phyloP scores from a whole-genome alignment of 2,888 invertebrate genomes.

The Trichogramma dendrolimi region DNA sequence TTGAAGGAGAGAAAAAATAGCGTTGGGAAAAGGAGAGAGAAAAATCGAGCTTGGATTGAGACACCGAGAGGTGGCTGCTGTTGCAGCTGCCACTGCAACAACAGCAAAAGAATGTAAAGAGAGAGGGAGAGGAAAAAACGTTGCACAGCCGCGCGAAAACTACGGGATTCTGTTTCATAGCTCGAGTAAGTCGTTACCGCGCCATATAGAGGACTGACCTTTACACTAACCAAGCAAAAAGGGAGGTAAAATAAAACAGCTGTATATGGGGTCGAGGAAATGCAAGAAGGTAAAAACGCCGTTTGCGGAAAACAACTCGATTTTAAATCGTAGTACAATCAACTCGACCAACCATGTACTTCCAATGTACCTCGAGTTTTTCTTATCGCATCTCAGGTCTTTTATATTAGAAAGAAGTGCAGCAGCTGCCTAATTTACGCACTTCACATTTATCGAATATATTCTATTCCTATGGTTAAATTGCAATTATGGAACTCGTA shows the following conservation, averaged over 20 bases:
- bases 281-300: constrained; percentile 11
- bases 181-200: constrained; percentile 20
- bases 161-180: constrained; percentile 19
- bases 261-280: constrained; percentile 2
- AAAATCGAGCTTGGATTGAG: background rate
- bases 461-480: too few species aligned
- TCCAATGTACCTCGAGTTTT: too few species aligned
- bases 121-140: background rate
- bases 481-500: too few species aligned
- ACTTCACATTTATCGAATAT: too few species aligned
- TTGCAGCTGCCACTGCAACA: background rate
- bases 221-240: background rate
- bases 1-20: constrained; percentile 3
- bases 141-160: too few species aligned
- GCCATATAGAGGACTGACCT: constrained; percentile 2
- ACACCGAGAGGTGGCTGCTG: background rate
- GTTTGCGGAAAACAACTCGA: constrained; percentile 18
- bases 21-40: background rate
- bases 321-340: constrained; percentile 12
- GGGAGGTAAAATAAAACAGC: too few species aligned
- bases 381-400: too few species aligned
- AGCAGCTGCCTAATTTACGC: too few species aligned
- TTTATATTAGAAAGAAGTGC: too few species aligned
- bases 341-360: too few species aligned
- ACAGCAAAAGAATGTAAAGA: background rate